These are phyloP conservation scores for Hoplodrina blanda DNA, from an alignment of 2,888 invertebrate genomes.

Conservation along the genomic window DNA sequence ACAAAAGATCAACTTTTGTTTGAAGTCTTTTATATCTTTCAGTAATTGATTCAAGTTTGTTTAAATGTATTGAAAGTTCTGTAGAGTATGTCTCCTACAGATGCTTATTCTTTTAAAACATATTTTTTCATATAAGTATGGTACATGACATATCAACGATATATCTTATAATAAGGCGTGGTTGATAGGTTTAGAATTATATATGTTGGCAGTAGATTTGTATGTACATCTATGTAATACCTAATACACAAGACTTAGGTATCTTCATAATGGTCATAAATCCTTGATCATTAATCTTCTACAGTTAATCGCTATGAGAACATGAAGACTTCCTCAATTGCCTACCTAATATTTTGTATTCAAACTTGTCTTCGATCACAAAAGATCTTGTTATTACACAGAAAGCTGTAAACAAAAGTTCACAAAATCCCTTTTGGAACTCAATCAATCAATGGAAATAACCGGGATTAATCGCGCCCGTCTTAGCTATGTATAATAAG, in stretches of 20 bases:
- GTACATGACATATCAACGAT: background rate
- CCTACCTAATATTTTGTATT: background rate
- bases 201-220: background rate
- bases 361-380: background rate
- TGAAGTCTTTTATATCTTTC: constrained; percentile 10
- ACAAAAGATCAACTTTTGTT: constrained; percentile 33
- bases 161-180: background rate
- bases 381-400: background rate
- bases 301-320: background rate
- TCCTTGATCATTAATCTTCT: constrained; percentile 6
- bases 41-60: constrained; percentile 14
- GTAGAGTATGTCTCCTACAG: background rate
- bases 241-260: background rate
- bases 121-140: background rate
- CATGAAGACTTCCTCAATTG: background rate
- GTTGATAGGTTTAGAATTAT: constrained; percentile 5
- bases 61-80: background rate
- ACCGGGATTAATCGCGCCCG: constrained; percentile 18
- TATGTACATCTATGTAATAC: background rate
- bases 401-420: constrained; percentile 19
- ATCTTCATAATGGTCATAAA: background rate
- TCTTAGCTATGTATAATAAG: constrained; percentile 43
- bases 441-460: constrained; percentile 38
- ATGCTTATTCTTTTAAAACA: background rate
- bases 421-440: constrained; percentile 9